Evolutionary conservation across 1,140 invertebrate species (phyloP).

Genomic region (Thaumatotibia leucotreta): DNA sequence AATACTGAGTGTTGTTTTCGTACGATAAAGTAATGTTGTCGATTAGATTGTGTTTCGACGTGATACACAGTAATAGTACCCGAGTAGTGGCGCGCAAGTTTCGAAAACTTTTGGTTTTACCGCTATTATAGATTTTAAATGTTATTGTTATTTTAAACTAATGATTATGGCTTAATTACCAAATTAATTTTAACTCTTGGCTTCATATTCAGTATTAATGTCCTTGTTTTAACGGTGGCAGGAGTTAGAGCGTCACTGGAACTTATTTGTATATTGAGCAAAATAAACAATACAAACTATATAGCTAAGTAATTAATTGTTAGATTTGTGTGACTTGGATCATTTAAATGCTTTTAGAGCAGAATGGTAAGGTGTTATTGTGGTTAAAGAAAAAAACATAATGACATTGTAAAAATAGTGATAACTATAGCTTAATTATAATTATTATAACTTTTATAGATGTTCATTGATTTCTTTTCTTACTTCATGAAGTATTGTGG

Average conservation of each 20-base stretch:
- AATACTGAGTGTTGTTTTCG: constrained; percentile 73
- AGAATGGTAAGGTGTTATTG: constrained; percentile 70
- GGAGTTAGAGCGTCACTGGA: constrained; percentile 52
- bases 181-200: constrained; percentile 66
- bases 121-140: constrained; percentile 44
- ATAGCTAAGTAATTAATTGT: constrained; percentile 75
- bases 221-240: constrained; percentile 50
- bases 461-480: constrained; percentile 74
- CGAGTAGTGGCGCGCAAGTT: constrained; percentile 66
- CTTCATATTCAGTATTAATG: constrained; percentile 73
- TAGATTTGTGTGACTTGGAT: constrained; percentile 75
- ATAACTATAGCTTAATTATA: constrained; percentile 74
- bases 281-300: constrained; percentile 71
- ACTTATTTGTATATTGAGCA: constrained; percentile 74
- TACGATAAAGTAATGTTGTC: constrained; percentile 48
- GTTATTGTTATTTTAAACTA: constrained; percentile 61
- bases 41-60: constrained; percentile 47
- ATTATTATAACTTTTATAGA: constrained; percentile 77
- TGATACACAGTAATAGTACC: constrained; percentile 49
- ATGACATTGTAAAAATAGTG: constrained; percentile 76
- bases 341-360: constrained; percentile 75
- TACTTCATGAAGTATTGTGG: constrained; percentile 75
- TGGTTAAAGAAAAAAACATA: constrained; percentile 73
- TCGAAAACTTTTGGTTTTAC: constrained; percentile 40
- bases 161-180: constrained; percentile 69